Percentiles rank a stretch among this genome's conserved stretches.
Evolutionary conservation across 2,888 invertebrate species (phyloP).

Genomic region (Cataglyphis albicans): DNA sequence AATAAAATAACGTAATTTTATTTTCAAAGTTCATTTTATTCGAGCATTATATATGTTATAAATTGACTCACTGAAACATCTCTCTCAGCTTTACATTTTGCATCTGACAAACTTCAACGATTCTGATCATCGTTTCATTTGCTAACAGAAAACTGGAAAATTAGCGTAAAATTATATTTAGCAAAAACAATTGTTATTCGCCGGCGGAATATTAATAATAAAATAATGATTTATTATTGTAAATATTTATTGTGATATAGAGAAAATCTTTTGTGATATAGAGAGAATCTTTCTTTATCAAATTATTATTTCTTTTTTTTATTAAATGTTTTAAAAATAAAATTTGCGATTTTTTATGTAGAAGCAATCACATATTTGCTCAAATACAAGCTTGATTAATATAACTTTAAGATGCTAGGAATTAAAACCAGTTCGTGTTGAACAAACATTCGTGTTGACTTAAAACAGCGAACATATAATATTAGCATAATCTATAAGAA

Average conservation of each 20-base stretch:
- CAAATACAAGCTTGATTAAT: background rate
- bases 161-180: background rate
- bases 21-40: background rate
- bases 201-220: background rate
- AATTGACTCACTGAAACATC: background rate
- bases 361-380: background rate
- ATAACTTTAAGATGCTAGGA: background rate
- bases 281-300: no score
- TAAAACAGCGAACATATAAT: slow-evolving; percentile 22
- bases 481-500: background rate
- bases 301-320: slow-evolving; percentile 6
- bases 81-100: slow-evolving; percentile 23
- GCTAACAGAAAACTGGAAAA: background rate
- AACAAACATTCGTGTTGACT: background rate
- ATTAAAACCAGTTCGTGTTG: background rate
- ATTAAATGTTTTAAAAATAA: background rate
- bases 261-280: no score
- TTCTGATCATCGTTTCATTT: slow-evolving; percentile 24
- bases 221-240: background rate
- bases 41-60: background rate
- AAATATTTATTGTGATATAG: background rate
- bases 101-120: slow-evolving; percentile 40
- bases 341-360: background rate
- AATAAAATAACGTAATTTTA: slow-evolving; percentile 13
- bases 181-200: background rate